Conservation (phyloP, 1,140 invertebrate genomes). For the Drosophila pandora region DNA sequence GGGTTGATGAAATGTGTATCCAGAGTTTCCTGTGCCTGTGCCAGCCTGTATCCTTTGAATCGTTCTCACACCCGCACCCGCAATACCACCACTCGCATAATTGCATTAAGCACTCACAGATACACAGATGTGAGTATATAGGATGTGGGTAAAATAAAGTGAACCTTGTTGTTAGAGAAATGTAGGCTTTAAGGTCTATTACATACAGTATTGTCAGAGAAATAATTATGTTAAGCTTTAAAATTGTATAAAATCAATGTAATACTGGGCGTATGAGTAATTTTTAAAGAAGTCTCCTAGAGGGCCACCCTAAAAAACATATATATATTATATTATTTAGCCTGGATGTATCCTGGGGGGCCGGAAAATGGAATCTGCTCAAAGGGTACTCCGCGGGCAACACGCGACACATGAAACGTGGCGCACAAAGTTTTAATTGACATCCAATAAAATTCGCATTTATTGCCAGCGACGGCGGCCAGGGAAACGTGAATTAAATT, state of each 20-base stretch:
- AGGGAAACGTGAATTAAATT: slow-evolving; percentile 69
- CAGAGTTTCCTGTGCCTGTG: slow-evolving; percentile 14
- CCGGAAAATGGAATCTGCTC: slow-evolving; percentile 8
- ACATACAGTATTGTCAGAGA: background rate
- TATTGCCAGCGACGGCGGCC: slow-evolving; percentile 48
- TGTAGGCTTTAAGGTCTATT: background rate
- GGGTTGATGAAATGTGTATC: slow-evolving; percentile 57
- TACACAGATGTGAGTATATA: slow-evolving; percentile 24
- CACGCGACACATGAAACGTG: slow-evolving; percentile 43
- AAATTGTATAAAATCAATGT: too few relatives aligned
- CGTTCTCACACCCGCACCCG: slow-evolving; percentile 2
- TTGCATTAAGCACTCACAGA: slow-evolving; percentile 74
- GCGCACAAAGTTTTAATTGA: slow-evolving; percentile 77
- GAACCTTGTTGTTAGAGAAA: background rate
- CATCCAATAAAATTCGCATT: slow-evolving; percentile 82
- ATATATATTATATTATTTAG: slow-evolving; percentile 5
- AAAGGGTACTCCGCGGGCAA: slow-evolving; percentile 19
- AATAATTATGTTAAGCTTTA: background rate
- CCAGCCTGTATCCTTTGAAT: slow-evolving; percentile 26
- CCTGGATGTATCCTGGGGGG: slow-evolving; percentile 33
- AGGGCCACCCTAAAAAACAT: background rate
- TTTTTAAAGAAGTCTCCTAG: background rate
- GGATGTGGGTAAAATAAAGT: background rate
- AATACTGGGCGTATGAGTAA: too few relatives aligned
- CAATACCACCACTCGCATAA: slow-evolving; percentile 42